These are phyloP conservation scores for Drosophila acutilabella DNA, from an alignment of 2,888 invertebrate genomes.

Conservation along the genomic window DNA sequence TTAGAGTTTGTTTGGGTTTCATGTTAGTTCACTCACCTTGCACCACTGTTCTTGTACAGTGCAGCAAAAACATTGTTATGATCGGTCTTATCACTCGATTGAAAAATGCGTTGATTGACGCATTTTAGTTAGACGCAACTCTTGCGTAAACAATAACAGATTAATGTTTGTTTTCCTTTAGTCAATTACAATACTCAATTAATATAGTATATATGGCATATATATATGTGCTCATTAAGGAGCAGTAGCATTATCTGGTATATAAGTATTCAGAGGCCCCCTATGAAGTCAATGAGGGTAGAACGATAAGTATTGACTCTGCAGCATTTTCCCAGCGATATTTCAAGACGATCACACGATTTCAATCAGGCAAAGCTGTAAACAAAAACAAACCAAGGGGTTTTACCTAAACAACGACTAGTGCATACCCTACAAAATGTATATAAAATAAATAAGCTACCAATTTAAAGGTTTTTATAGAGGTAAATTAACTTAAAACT, in stretches of 20 bases:
- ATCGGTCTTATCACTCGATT: slow-evolving; percentile 43
- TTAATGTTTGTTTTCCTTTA: slow-evolving; percentile 63
- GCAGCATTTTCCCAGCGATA: slow-evolving; percentile 13
- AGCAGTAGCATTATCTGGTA: slow-evolving; percentile 60
- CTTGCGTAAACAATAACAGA: slow-evolving; percentile 70
- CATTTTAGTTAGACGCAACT: slow-evolving; percentile 58
- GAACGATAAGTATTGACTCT: slow-evolving; percentile 28
- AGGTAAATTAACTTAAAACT: too few relatives aligned
- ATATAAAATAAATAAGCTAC: background rate
- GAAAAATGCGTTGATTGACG: slow-evolving; percentile 74
- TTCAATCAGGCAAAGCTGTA: slow-evolving; percentile 29
- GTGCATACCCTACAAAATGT: slow-evolving; percentile 8
- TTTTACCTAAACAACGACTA: background rate
- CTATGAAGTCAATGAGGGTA: slow-evolving; percentile 50
- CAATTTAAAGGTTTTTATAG: too few relatives aligned
- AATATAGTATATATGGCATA: background rate
- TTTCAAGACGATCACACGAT: slow-evolving; percentile 34
- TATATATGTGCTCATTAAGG: slow-evolving; percentile 39
- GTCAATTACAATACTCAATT: slow-evolving; percentile 13
- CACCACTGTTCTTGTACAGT: background rate
- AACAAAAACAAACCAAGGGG: slow-evolving; percentile 36
- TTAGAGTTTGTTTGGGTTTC: background rate
- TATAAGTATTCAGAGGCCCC: slow-evolving; percentile 46
- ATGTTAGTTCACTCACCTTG: background rate
- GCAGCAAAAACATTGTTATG: slow-evolving; percentile 20